Conservation (phyloP, 1,140 invertebrate genomes). For the Drosophila gunungcola region DNA sequence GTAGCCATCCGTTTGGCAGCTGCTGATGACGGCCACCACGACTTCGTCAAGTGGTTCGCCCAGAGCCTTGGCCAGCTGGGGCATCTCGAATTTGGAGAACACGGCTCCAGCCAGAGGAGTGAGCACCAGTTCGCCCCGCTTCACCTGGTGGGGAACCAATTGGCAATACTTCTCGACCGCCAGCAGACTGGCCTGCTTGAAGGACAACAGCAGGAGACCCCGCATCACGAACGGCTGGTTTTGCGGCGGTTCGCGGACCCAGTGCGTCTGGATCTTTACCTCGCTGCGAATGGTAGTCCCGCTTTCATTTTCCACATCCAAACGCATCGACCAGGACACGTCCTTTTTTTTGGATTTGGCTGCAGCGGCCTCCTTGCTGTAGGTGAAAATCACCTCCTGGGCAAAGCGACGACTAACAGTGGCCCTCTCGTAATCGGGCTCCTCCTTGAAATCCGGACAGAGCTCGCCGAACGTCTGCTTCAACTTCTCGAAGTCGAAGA, state of each 20-base stretch:
- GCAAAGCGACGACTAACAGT: conserved; percentile 60
- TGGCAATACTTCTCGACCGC: conserved; percentile 66
- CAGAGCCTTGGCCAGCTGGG: conserved; percentile 39
- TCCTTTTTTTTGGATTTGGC: conserved; percentile 43
- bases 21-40: conserved; percentile 57
- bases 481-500: conserved; percentile 56
- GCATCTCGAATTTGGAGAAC: conserved; percentile 42
- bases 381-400: conserved; percentile 55
- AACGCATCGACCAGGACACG: conserved; percentile 27
- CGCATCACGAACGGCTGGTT: conserved; percentile 41
- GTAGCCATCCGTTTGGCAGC: conserved; percentile 65
- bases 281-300: neutral
- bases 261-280: conserved; percentile 38
- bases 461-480: conserved; percentile 43
- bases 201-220: conserved; percentile 44
- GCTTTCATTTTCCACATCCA: conserved; percentile 14
- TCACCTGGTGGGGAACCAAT: conserved; percentile 46
- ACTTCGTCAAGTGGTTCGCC: conserved; percentile 40
- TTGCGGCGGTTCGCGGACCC: conserved; percentile 13
- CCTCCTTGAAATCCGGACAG: conserved; percentile 51
- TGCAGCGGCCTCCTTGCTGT: conserved; percentile 48
- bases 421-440: conserved; percentile 33
- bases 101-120: conserved; percentile 62
- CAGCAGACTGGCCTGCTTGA: conserved; percentile 67
- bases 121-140: conserved; percentile 51